These are phyloP conservation scores for Syndactyla subalaris DNA, from an alignment of 2,797 vertebrate genomes.

Conservation along the genomic window DNA sequence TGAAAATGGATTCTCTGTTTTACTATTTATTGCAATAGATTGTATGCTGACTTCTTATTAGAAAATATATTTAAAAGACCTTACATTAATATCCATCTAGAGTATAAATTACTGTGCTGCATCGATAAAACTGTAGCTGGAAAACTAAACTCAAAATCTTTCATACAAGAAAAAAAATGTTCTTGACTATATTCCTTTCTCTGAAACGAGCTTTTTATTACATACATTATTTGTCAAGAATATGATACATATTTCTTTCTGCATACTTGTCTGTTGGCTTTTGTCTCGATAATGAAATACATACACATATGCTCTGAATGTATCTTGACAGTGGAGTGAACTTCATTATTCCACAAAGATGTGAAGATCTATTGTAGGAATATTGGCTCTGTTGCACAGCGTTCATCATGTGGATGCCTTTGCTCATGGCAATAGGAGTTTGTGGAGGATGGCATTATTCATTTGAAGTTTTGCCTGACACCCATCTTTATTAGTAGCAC, in stretches of 20 bases:
- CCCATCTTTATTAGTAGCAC: neutral
- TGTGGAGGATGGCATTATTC: neutral
- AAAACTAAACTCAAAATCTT: neutral
- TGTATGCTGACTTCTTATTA: conserved; percentile 65
- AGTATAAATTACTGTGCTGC: conserved; percentile 31
- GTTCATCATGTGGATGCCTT: conserved; percentile 12
- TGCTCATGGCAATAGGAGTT: neutral
- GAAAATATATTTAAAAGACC: conserved; percentile 64
- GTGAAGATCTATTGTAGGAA: neutral
- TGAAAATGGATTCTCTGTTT: conserved; percentile 59
- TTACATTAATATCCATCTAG: conserved; percentile 53
- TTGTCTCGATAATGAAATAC: conserved; percentile 25
- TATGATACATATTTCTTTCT: neutral
- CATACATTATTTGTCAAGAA: neutral
- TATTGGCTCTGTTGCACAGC: neutral
- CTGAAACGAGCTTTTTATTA: conserved; percentile 23
- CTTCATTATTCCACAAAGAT: conserved; percentile 14
- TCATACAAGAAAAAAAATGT: neutral
- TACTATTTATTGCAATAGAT: conserved; percentile 42
- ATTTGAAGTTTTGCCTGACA: neutral
- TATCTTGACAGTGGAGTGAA: neutral
- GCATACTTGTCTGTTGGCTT: conserved; percentile 13
- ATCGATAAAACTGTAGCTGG: neutral
- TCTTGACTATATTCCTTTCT: neutral
- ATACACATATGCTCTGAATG: neutral